Evolutionary conservation across 2,888 invertebrate species (phyloP), one percentile per base, ranked within the genome.

Genomic region (Notodonta ziczac): DNA sequence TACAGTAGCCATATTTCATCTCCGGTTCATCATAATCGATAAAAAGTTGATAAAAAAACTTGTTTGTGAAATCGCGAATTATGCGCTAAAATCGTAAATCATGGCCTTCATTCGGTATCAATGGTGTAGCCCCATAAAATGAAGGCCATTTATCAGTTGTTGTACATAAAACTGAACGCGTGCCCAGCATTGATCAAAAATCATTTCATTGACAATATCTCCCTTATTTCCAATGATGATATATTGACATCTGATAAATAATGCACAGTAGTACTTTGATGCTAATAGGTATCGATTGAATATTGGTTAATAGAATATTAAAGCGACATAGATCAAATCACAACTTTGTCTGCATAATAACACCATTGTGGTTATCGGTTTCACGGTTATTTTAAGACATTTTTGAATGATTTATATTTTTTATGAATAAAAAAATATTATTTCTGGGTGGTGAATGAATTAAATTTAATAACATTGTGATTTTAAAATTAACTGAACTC

Each of bases 231-330:
- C 78, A 73, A 78, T 77, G 83, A 84, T 89, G 88, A 92, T 91
- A 83, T 83, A 92, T 90, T 71, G 82, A 73, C 77, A 74, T 74
- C 74, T 72, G 77, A 81, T 78, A 76, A 72, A 77, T 77, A 76
- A 73, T 69, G 70, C 65, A 73, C 52, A 59, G 56, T 54, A 58
- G 61, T 63, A 63, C 58, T 65, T 67, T 63, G 71, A 70, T 67
- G 64, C 65, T 73, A 76, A 73, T 77, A 24, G 24, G 24, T 24
- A 76, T 68, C 57, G 66, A 59, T 60, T 63, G 72, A 83, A 83
- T 86, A 85, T 84, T 80, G 83, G 78, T 86, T 88, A 86, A 86
- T 86, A 85, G 84, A 89, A 89, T 86, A 90, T 89, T 86, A 89
- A 88, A 89, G 77, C 79, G 77, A 74, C 75, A 83, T 91, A 83